These are phyloP conservation scores for Melinopterus prodromus DNA, from an alignment of 2,888 invertebrate genomes.

Conservation along the genomic window DNA sequence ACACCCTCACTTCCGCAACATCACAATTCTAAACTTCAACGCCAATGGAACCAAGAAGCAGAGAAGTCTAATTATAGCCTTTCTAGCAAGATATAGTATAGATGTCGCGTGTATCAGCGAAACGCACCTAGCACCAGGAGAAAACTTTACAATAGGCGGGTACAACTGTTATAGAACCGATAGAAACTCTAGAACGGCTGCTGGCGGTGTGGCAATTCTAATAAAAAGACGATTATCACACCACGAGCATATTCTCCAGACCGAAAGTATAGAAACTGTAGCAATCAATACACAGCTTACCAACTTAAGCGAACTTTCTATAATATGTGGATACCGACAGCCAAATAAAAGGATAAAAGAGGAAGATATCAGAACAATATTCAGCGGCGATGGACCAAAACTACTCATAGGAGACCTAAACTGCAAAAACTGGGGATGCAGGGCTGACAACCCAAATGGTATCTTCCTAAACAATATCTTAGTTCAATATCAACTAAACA, in stretches of 20 bases:
- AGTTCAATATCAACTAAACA: constrained; percentile 27
- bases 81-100: constrained; percentile 30
- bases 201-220: constrained; percentile 30
- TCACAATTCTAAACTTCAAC: constrained; percentile 28
- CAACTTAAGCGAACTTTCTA: not conserved
- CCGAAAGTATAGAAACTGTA: not conserved
- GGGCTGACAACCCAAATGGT: not conserved
- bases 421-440: constrained; percentile 37
- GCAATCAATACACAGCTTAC: not conserved
- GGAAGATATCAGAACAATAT: constrained; percentile 28
- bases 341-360: constrained; percentile 32
- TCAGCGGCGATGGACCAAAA: not conserved
- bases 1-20: not conserved
- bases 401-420: constrained; percentile 36
- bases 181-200: constrained; percentile 16
- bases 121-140: constrained; percentile 31
- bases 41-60: constrained; percentile 32
- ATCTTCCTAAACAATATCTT: constrained; percentile 28
- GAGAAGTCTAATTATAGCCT: constrained; percentile 20
- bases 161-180: constrained; percentile 30
- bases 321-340: constrained; percentile 32
- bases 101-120: constrained; percentile 34
- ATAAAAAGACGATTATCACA: constrained; percentile 21
- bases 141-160: constrained; percentile 26
- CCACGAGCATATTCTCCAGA: not conserved